Base-by-base conservation (phyloP, 2,888 invertebrate genomes). In the Drosophila fungiperda region DNA sequence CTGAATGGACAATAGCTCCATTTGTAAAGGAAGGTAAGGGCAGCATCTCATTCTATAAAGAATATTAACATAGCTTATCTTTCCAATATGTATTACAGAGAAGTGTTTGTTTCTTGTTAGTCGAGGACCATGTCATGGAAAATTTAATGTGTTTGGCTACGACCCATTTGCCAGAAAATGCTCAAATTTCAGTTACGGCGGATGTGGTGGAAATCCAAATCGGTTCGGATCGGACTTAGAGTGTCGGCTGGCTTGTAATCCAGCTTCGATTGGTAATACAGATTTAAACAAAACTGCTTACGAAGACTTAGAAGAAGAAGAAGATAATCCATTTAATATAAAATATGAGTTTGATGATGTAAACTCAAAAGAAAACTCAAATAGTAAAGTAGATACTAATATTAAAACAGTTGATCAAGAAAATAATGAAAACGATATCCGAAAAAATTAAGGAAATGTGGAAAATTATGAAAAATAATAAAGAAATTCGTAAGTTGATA, bases 131-230 rank as follows among this genome's bases (percentile, higher is more conserved):
- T 83, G 82, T 50, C 49, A 35, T 5, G 57, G n/a, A 1, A 8
- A 11, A 0, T 3, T 23, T 0, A 0, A 0, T 4, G 35, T 49
- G 2, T 76, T 33, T 29, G 85, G 68, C 60, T 83, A 63, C 9
- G 78, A 78, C 23, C 54, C 70, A 1, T 64, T 55, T 17, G 7
- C 32, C 12, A 59, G 60, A 15, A 23, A 36, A 3, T 84, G 87
- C 35, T 32, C 9, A 0, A 12, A 17, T 7, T 84, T 70, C 20
- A 6, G 1, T 0, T 87, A 87, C 15, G 50, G 71, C 26, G 87
- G 83, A 0, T 84, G 84, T 26, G 84, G 80, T 0, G 84, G 84
- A 1, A 84, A 86, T 62, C 71, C 84, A 2, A 84, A 84, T 76
- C 73, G 83, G 0, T 83, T 83, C 45, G 0, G 7, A 0, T 29